Base-by-base conservation (phyloP, 1,140 invertebrate species). In the Nymphalis io region DNA sequence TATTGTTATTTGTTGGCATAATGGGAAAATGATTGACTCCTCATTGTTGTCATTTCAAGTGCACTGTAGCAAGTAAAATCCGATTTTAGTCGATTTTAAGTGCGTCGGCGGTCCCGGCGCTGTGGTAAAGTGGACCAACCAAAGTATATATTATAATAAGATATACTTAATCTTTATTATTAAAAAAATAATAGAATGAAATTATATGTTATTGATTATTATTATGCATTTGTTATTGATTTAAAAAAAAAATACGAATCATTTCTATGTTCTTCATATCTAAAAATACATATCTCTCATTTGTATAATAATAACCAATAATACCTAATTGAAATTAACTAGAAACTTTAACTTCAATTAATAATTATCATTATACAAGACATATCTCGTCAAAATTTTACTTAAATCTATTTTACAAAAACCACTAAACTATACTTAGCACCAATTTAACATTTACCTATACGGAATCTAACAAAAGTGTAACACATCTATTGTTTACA, bases 21-120 rank as follows among this genome's bases (percentile, higher is more conserved):
- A 90, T 87, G 73, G 73, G 77, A 85, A 82, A 88, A 90, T 88
- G 86, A 90, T 90, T 90, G 88, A 90, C 86, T 89, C 60, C 69
- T 81, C 78, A 80, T 88, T 88, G 88, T 90, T 44, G 73, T 64
- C 64, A 55, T 62, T 80, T 78, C 59, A 68, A 82, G 78, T 74
- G 79, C 80, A 81, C 60, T 78, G 76, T 69, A 79, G 67, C 85
- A 73, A 66, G 72, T 60, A 71, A 79, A 87, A 88, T 90, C 74
- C 77, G 79, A 88, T 88, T 89, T 88, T 88, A 87, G 86, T 84
- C 76, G 79, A 75, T 83, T 88, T 84, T 79, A 60, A 75, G 61
- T 73, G 78, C 68, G 82, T 84, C 82, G 84, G 83, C 69, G 83
- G 78, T 80, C 63, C 60, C 10, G 23, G 16, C 21, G 1, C 0